A percentile compares a stretch with the other conserved stretches of the same genome.
phyloP scores from a whole-genome alignment of 2,888 invertebrate genomes.

The Andrena chrysosceles region DNA sequence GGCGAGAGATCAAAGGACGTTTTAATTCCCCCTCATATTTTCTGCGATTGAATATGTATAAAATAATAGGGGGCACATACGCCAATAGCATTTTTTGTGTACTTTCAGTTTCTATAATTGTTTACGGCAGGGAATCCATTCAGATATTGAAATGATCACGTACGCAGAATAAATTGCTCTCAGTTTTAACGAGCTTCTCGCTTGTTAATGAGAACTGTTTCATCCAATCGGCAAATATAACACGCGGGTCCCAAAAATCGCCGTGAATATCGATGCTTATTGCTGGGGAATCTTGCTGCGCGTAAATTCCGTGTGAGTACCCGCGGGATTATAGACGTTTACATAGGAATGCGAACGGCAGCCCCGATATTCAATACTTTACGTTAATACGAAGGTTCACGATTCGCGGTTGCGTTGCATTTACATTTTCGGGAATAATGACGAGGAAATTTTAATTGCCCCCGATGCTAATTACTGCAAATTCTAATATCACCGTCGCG shows the following conservation, averaged over 20 bases:
- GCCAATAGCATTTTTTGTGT: background rate
- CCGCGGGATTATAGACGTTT: conserved; percentile 20
- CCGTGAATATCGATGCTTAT: conserved; percentile 1
- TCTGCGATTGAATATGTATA: background rate
- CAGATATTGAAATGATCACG: conserved; percentile 31
- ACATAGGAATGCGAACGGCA: background rate
- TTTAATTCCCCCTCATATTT: conserved; percentile 38
- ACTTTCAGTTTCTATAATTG: conserved; percentile 3
- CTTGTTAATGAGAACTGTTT: conserved; percentile 22
- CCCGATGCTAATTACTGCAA: conserved; percentile 39
- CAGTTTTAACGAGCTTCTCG: conserved; percentile 18
- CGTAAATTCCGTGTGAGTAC: background rate
- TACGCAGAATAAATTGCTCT: conserved; percentile 32
- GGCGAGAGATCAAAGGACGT: conserved; percentile 36
- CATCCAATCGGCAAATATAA: conserved; percentile 1
- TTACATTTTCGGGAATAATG: conserved; percentile 19
- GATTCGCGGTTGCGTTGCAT: conserved; percentile 6
- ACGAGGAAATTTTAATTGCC: conserved; percentile 47
- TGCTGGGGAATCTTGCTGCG: conserved; percentile 5
- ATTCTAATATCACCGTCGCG: conserved; percentile 28
- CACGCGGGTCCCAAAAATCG: conserved; percentile 10
- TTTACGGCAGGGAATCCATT: conserved; percentile 21
- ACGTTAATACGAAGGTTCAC: conserved; percentile 42
- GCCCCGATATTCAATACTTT: conserved; percentile 28
- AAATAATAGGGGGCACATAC: background rate